phyloP scores from a whole-genome alignment of 2,113 vertebrate species.

The Gobiocypris rarus region DNA sequence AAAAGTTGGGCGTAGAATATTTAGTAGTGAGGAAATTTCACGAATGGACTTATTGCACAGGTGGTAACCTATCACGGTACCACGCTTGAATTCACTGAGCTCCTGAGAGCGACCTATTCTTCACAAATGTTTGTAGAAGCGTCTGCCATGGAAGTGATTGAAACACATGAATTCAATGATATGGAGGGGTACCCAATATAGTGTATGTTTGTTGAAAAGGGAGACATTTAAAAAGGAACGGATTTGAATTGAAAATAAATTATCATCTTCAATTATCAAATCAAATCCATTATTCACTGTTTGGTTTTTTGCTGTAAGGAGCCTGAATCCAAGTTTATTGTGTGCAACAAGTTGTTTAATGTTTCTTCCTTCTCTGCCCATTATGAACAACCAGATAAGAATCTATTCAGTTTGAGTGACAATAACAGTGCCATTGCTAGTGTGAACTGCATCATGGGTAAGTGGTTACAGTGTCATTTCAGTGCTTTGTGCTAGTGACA shows the following conservation, averaged over 20 bases:
- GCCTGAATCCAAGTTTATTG: neutral
- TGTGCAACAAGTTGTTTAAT: conserved; percentile 10
- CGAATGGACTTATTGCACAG: no score
- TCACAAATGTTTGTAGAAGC: no score
- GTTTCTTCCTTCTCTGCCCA: conserved; percentile 11
- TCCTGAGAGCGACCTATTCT: no score
- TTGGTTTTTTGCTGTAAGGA: neutral
- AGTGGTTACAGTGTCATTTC: conserved; percentile 38
- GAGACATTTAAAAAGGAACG: neutral
- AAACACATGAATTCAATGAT: no score
- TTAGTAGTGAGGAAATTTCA: no score
- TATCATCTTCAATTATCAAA: neutral
- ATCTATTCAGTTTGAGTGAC: conserved; percentile 29
- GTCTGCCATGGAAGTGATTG: no score
- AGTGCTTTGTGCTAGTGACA: conserved; percentile 22
- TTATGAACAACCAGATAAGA: conserved; percentile 44
- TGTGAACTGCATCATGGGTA: conserved; percentile 39
- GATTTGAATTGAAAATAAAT: neutral
- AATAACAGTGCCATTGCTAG: conserved; percentile 31
- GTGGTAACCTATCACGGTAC: no score
- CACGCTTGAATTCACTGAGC: no score
- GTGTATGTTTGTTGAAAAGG: no score
- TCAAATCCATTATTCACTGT: no score
- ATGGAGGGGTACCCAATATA: no score
- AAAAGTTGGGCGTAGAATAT: no score